These are phyloP conservation scores for Stenopsyche tienmushanensis DNA, from an alignment of 1,140 invertebrate species.

Conservation along the genomic window DNA sequence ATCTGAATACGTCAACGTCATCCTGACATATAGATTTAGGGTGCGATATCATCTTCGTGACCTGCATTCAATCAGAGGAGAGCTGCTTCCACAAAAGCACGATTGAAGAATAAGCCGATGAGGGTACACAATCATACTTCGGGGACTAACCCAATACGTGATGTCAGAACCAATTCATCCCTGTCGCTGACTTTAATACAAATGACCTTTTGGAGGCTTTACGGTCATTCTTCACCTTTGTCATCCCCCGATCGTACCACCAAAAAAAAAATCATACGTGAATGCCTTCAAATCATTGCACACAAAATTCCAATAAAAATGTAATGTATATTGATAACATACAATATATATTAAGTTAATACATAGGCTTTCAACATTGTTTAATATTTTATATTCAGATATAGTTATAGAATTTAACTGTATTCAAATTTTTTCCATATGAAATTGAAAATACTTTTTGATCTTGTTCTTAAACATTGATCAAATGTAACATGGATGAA, in stretches of 20 bases:
- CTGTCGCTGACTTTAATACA: slow-evolving; percentile 13
- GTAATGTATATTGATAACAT: no score
- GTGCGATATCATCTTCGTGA: neutral
- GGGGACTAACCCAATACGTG: slow-evolving; percentile 19
- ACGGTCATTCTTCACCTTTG: neutral
- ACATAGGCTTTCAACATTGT: no score
- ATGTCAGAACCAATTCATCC: slow-evolving; percentile 21
- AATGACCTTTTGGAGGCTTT: neutral
- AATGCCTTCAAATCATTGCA: neutral
- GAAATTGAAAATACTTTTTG: no score
- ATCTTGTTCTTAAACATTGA: no score
- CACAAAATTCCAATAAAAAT: no score
- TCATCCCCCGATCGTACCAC: neutral
- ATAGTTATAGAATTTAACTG: no score
- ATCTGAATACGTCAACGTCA: neutral
- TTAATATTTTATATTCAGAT: no score
- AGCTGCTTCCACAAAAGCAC: neutral
- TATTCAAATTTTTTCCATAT: no score
- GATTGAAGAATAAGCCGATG: slow-evolving; percentile 8
- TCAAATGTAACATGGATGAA: no score
- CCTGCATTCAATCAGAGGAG: neutral
- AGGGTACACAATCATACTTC: slow-evolving; percentile 21
- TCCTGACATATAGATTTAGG: neutral
- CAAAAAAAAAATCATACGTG: neutral
- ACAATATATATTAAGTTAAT: no score